A percentile compares a stretch with the other conserved stretches of the same genome.
Evolutionary conservation across 1,140 invertebrate genomes (phyloP).

Genomic region (Wiebesia pumilae): DNA sequence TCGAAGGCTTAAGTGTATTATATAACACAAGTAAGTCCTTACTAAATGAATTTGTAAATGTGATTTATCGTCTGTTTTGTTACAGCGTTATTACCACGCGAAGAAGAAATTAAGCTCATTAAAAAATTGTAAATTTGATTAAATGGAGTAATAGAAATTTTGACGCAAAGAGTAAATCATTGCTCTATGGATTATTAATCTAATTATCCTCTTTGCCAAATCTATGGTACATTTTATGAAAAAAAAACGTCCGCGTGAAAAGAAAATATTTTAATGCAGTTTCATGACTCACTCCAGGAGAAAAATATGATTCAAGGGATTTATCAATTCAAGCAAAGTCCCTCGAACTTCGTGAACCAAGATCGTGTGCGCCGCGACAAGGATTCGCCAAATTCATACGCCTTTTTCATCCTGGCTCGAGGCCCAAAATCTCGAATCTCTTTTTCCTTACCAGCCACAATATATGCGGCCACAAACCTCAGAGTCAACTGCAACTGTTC

Average conservation of each 20-base stretch:
- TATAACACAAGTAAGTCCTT: too few species aligned
- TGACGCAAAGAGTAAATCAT: neutral
- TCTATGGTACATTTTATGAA: neutral
- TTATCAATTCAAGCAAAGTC: conserved; percentile 33
- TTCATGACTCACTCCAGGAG: conserved; percentile 26
- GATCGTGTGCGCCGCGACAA: neutral
- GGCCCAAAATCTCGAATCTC: neutral
- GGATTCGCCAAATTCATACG: conserved; percentile 13
- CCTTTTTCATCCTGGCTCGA: conserved; percentile 28
- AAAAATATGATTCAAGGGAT: conserved; percentile 8
- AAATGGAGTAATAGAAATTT: neutral
- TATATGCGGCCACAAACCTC: neutral
- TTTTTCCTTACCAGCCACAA: neutral
- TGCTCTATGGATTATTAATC: conserved; percentile 31
- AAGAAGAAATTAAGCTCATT: conserved; percentile 7
- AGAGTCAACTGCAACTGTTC: conserved; percentile 1
- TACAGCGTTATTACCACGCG: neutral
- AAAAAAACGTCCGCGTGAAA: neutral
- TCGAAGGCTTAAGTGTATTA: too few species aligned
- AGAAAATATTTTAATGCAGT: conserved; percentile 45
- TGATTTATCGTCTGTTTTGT: neutral
- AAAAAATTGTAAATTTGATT: neutral
- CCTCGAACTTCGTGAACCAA: neutral
- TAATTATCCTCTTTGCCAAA: conserved; percentile 21
- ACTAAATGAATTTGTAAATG: neutral